phyloP scores from a whole-genome alignment of 1,140 invertebrate genomes.

The Lutraria rhynchaena region DNA sequence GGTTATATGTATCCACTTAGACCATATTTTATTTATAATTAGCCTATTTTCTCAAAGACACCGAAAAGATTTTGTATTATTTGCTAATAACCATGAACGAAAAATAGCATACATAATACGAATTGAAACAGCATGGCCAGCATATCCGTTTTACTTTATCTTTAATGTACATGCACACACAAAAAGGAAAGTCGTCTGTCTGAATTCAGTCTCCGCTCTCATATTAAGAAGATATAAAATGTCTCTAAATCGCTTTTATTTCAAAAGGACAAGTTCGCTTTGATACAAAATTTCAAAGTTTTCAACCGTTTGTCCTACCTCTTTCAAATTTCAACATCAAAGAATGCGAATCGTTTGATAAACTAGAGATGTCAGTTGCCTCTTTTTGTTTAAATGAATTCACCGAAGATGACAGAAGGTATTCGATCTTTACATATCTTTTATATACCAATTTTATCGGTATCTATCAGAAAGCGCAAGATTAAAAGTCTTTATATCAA shows the following conservation, averaged over 20 bases:
- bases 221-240: no score
- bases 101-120: no score
- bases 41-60: no score
- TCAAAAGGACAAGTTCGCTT: conserved; percentile 3
- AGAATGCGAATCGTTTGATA: conserved; percentile 5
- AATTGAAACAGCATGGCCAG: no score
- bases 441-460: not conserved
- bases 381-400: conserved; percentile 18
- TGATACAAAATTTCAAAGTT: conserved; percentile 27
- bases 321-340: conserved; percentile 20
- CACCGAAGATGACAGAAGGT: not conserved
- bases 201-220: no score
- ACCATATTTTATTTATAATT: no score
- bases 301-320: not conserved
- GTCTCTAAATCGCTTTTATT: not conserved
- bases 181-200: no score
- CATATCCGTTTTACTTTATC: no score
- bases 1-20: no score
- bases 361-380: not conserved
- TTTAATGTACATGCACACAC: no score
- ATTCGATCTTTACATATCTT: conserved; percentile 2
- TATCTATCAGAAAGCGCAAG: not conserved
- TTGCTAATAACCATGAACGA: no score
- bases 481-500: not conserved
- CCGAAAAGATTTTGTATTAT: no score